These are phyloP conservation scores for Patella caerulea DNA, from an alignment of 2,888 invertebrate genomes.

Conservation along the genomic window DNA sequence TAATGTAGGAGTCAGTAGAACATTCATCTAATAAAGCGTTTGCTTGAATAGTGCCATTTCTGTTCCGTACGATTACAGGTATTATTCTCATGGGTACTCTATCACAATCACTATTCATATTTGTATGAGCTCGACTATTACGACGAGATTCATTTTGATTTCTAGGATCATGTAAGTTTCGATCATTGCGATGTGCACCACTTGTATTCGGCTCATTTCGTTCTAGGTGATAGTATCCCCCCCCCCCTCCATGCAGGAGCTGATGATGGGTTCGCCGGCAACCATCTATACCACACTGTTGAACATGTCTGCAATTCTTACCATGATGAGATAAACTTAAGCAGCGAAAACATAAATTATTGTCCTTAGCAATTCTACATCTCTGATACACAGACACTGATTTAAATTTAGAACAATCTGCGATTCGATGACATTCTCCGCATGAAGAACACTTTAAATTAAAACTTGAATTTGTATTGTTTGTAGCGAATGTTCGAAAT, in stretches of 20 bases:
- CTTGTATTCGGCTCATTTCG: too few species aligned
- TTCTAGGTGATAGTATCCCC: neutral
- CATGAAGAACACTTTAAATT: neutral
- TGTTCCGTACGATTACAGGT: slow-evolving; percentile 14
- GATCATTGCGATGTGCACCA: too few species aligned
- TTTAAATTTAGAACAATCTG: neutral
- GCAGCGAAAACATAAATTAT: slow-evolving; percentile 3
- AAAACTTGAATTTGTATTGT: neutral
- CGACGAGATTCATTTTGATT: too few species aligned
- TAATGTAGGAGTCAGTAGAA: neutral
- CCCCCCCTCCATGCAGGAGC: neutral
- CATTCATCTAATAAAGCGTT: slow-evolving; percentile 13
- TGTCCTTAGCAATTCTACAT: neutral
- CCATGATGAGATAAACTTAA: neutral
- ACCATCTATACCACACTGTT: neutral
- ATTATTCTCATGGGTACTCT: slow-evolving; percentile 14
- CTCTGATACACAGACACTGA: neutral
- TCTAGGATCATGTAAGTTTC: too few species aligned
- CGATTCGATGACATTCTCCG: neutral
- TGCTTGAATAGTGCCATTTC: neutral
- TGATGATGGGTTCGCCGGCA: neutral
- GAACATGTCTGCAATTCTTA: neutral
- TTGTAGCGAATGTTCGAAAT: neutral
- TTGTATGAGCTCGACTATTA: too few species aligned
- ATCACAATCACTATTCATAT: neutral